Evolutionary conservation across 1,140 invertebrate species (phyloP).

Genomic region (Hylaeus anthracinus): DNA sequence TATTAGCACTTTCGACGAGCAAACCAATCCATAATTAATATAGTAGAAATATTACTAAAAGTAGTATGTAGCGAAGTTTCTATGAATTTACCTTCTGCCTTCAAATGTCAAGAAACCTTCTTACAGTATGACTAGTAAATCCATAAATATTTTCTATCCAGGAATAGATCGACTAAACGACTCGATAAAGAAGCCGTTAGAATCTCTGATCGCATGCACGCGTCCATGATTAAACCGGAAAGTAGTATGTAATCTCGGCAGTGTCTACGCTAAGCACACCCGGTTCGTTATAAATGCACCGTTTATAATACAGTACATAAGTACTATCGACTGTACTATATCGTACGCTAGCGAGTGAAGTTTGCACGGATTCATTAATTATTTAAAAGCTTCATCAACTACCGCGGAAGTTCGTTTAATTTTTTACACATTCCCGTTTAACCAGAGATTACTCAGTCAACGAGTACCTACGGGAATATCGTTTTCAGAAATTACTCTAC

Average conservation of each 20-base stretch:
- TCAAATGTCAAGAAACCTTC: too few relatives aligned
- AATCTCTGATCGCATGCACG: not conserved
- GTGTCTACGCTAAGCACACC: conserved; percentile 9
- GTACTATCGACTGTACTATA: not conserved
- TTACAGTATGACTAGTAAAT: not conserved
- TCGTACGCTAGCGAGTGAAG: not conserved
- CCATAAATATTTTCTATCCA: not conserved
- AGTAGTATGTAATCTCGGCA: conserved; percentile 14
- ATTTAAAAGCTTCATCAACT: conserved; percentile 21
- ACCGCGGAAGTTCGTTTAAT: conserved; percentile 7
- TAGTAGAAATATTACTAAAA: too few relatives aligned
- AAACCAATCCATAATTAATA: too few relatives aligned
- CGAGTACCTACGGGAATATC: too few relatives aligned
- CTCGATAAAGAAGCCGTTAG: not conserved
- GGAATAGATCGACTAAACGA: not conserved
- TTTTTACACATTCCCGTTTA: not conserved
- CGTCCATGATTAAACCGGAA: not conserved
- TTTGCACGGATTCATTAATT: conserved; percentile 1
- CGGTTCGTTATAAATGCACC: not conserved
- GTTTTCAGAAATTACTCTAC: not conserved
- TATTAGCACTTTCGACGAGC: too few relatives aligned
- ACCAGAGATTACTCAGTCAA: not conserved
- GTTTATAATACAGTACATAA: conserved; percentile 18
- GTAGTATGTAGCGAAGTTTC: too few relatives aligned
- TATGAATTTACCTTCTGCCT: too few relatives aligned